These are phyloP conservation scores for Hydrotaea cyrtoneurina DNA, from an alignment of 2,888 invertebrate genomes.

Conservation along the genomic window DNA sequence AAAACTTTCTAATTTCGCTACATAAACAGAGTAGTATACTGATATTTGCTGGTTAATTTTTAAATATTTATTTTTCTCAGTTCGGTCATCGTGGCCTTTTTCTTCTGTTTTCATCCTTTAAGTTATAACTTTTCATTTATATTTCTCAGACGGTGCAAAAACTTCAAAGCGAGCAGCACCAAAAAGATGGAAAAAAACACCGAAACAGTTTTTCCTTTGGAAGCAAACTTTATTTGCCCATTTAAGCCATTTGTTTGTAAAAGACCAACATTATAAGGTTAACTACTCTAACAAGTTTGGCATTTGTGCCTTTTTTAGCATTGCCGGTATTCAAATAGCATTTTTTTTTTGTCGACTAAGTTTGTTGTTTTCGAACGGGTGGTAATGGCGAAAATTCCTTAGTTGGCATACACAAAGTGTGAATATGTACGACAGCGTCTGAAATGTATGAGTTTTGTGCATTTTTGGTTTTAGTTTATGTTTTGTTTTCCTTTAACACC, in stretches of 20 bases:
- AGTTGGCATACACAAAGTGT: not conserved
- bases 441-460: not conserved
- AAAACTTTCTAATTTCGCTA: not conserved
- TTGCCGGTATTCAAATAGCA: slow-evolving; percentile 4
- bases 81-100: no score
- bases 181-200: not conserved
- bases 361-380: not conserved
- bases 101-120: not conserved
- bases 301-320: not conserved
- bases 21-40: no score
- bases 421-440: no score
- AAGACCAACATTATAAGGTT: slow-evolving; percentile 27
- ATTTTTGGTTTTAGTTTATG: slow-evolving; percentile 2
- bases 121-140: not conserved
- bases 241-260: slow-evolving; percentile 34
- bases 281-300: not conserved
- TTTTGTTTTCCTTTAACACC: not conserved
- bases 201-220: not conserved
- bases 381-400: not conserved
- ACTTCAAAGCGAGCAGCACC: not conserved
- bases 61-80: no score
- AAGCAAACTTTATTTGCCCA: slow-evolving; percentile 7
- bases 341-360: not conserved
- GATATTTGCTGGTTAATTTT: no score
- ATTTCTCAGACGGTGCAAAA: not conserved